Evolutionary conservation across 2,888 invertebrate species (phyloP).

Genomic region (Nebria salina): DNA sequence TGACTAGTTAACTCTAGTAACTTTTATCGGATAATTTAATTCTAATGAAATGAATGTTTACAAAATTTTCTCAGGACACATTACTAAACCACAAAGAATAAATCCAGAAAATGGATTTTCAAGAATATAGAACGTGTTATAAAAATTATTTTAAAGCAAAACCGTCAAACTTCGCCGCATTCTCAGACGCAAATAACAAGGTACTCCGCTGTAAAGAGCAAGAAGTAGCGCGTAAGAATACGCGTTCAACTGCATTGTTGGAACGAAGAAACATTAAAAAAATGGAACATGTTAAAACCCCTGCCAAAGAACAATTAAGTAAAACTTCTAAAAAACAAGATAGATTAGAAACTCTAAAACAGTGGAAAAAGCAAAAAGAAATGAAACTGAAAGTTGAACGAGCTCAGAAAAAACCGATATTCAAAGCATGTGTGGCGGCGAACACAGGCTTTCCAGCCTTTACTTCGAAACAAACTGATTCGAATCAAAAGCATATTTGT

Average conservation of each 20-base stretch:
- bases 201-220: not conserved
- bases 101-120: not conserved
- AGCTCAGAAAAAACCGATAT: slow-evolving; percentile 15
- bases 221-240: not conserved
- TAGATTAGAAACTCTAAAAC: not conserved
- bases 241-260: not conserved
- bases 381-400: not conserved
- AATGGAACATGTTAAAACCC: not conserved
- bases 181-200: not conserved
- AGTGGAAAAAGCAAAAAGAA: slow-evolving; percentile 10
- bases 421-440: not conserved
- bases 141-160: not conserved
- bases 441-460: slow-evolving; percentile 9
- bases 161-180: not conserved
- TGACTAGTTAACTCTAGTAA: no score
- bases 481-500: not conserved
- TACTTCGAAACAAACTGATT: not conserved
- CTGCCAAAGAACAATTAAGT: not conserved
- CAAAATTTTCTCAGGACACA: no score
- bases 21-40: no score
- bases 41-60: no score
- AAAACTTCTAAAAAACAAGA: not conserved
- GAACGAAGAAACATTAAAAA: slow-evolving; percentile 6
- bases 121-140: not conserved
- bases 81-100: not conserved